Evolutionary conservation across 2,113 vertebrate genomes (phyloP), one percentile per base, ranked within the genome.

Genomic region (Nicator chloris): DNA sequence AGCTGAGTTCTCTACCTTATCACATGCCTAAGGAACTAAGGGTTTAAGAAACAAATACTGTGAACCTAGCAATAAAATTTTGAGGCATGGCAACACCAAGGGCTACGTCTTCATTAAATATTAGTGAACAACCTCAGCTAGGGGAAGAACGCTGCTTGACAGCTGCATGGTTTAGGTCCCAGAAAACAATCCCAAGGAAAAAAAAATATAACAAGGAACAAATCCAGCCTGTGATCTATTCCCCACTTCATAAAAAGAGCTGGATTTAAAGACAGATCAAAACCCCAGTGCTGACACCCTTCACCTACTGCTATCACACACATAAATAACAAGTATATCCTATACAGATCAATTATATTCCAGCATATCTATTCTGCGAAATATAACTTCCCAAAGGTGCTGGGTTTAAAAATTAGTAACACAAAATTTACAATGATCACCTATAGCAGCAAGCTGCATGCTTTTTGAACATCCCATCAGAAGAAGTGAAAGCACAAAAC

Each of bases 51-150:
- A 96, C 68, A 95, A 91, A 89, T 76, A 85, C 27, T 66, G 33
- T 39, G 68, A 87, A 87, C 39, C 24, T 82, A 4, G 4, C 77
- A 92, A 93, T 92, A 92, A 81, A 73, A 42, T 70, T 83, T 44
- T 86, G 76, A 90, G 44, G 31, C 24, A 20, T 59, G 42, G 64
- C 35, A 94, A 87, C 49, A 92, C 73, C 69, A 88, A 78, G 68
- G 79, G 88, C 79, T 89, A 91, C 19, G 2, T 72, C 92, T 92
- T 91, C 89, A 96, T 95, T 63, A 95, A 95, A 95, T 69, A 91
- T 86, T 80, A 63, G 78, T n/a, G 61, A 94, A 87, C 45, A 68
- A 30, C 15, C 42, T 80, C 73, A 92, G 54, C 50, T n/a, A 69
- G 49, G 54, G 30, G 59, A 89, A 89, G 93, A 94, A 50, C 16